phyloP scores from a whole-genome alignment of 2,113 vertebrate genomes.

The Atherinomorus stipes region DNA sequence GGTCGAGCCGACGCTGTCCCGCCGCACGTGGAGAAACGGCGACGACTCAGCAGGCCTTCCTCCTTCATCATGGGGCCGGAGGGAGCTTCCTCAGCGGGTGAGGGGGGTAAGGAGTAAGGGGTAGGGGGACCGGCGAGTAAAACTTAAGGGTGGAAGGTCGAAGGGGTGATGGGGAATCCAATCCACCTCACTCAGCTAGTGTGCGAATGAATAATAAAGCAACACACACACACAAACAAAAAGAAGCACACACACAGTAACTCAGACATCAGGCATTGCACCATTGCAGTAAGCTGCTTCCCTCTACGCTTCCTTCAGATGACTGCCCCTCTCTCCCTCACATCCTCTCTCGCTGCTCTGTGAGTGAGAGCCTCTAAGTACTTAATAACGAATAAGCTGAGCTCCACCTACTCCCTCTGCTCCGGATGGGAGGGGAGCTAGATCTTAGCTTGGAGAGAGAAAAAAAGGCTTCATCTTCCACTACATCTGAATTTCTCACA shows the following conservation, averaged over 20 bases:
- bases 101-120: constrained; percentile 9
- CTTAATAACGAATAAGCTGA: constrained; percentile 65
- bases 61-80: constrained; percentile 89
- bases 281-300: constrained; percentile 27
- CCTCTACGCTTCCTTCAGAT: constrained; percentile 40
- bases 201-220: constrained; percentile 25
- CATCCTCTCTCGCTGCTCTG: constrained; percentile 36
- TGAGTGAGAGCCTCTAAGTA: constrained; percentile 58
- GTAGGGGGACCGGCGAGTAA: constrained; percentile 9
- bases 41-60: constrained; percentile 88
- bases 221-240: constrained; percentile 22
- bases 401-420: constrained; percentile 68
- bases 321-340: constrained; percentile 43
- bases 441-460: constrained; percentile 44
- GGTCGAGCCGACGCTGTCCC: constrained; percentile 87
- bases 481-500: constrained; percentile 21
- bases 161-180: constrained; percentile 9
- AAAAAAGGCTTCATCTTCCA: constrained; percentile 41
- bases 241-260: constrained; percentile 28
- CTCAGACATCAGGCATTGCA: constrained; percentile 48
- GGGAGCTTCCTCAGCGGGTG: constrained; percentile 45
- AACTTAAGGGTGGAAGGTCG: constrained; percentile 37
- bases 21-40: constrained; percentile 94
- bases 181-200: constrained; percentile 69
- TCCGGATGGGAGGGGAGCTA: constrained; percentile 62